A percentile compares a stretch with the other conserved stretches of the same genome.
These are phyloP conservation scores for Rousettus leschenaultii DNA, from an alignment of 2,113 vertebrate genomes.

Conservation along the genomic window DNA sequence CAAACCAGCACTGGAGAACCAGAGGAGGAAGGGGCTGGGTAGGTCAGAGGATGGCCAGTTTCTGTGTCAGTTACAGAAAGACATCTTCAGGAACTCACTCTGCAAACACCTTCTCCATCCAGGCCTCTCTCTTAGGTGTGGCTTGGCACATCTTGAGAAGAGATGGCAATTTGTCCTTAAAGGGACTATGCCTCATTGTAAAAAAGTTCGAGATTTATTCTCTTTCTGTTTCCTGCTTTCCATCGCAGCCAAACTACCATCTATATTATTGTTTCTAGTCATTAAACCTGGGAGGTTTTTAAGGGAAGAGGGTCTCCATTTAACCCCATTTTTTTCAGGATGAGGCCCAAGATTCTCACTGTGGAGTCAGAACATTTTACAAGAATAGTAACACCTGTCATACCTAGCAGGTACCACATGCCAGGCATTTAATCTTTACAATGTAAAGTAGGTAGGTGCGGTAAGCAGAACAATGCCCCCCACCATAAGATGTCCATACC, in stretches of 20 bases:
- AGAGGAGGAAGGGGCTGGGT: not conserved
- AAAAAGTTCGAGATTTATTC: not conserved
- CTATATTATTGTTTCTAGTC: not conserved
- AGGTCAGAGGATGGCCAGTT: not conserved
- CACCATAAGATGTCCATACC: not conserved
- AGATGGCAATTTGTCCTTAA: not conserved
- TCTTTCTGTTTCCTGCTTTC: not conserved
- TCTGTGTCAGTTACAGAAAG: not conserved
- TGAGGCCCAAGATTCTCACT: not conserved
- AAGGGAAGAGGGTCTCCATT: not conserved
- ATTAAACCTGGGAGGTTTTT: not conserved
- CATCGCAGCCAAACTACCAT: not conserved
- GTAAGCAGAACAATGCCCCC: not conserved
- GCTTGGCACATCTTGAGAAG: not conserved
- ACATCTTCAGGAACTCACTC: not conserved
- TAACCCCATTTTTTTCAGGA: not conserved
- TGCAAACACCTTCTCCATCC: not conserved
- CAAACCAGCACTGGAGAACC: not conserved
- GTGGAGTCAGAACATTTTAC: not conserved
- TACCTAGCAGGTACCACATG: not conserved
- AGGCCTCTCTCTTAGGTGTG: not conserved
- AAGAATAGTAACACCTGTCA: not conserved
- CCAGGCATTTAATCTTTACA: not conserved
- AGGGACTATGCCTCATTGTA: not conserved
- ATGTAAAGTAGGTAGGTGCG: not conserved